phyloP scores from a whole-genome alignment of 37 sponge, comb jelly and placozoan genomes.

The Beroe forskalii region DNA sequence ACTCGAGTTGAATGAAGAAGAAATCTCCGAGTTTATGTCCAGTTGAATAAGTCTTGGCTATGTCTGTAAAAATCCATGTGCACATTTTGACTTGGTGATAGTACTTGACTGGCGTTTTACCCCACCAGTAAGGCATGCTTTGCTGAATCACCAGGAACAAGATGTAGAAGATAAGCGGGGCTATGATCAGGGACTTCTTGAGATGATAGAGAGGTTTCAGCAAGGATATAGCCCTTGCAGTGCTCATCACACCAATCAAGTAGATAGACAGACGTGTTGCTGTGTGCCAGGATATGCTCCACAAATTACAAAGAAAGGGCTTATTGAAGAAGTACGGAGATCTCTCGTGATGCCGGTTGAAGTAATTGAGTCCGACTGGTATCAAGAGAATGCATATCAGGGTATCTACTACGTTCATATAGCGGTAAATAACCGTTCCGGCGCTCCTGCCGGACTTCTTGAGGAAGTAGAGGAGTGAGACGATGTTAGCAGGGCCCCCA shows the following conservation, averaged over 20 bases:
- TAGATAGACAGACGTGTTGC: not conserved
- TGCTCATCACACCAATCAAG: not conserved
- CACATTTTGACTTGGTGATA: not conserved
- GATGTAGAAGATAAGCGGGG: not conserved
- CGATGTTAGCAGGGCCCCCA: not conserved
- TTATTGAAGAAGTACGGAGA: not conserved
- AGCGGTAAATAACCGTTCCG: not conserved
- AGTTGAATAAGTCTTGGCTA: not conserved
- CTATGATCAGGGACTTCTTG: not conserved
- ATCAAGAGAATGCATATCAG: not conserved
- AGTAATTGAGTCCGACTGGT: not conserved
- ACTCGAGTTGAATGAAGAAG: slow-evolving; percentile 21
- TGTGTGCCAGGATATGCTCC: not conserved
- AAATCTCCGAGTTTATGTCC: not conserved
- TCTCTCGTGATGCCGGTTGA: not conserved
- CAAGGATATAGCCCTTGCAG: not conserved
- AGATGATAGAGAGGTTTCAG: not conserved
- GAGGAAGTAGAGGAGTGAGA: not conserved
- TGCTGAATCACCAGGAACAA: not conserved
- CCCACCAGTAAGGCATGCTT: not conserved
- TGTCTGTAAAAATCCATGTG: not conserved
- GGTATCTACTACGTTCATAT: not conserved
- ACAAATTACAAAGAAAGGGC: not conserved
- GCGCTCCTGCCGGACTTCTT: not conserved
- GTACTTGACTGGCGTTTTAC: not conserved